Conservation (phyloP, 2,797 vertebrate genomes). For the Momotus momota region DNA sequence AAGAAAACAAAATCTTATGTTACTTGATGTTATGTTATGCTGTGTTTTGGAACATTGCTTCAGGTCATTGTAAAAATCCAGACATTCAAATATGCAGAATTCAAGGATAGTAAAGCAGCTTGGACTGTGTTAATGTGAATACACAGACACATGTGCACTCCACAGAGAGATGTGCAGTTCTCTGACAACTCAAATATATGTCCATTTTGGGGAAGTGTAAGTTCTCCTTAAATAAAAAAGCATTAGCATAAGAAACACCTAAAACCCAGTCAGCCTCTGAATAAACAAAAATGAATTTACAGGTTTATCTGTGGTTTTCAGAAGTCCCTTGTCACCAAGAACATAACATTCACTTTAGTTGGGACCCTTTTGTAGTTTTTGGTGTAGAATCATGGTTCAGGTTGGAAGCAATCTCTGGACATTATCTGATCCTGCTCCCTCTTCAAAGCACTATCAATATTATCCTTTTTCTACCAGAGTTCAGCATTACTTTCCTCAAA, state of each 20-base stretch:
- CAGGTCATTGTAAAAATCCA: background rate
- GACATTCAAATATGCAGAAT: background rate
- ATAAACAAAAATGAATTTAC: background rate
- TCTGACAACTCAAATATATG: background rate
- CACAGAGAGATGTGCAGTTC: background rate
- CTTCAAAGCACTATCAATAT: background rate
- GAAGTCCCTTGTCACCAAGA: background rate
- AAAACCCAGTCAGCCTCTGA: background rate
- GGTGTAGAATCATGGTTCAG: background rate
- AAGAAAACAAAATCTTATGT: background rate
- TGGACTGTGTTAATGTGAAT: background rate
- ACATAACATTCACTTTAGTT: background rate
- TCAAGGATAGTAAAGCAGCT: background rate
- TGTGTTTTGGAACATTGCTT: background rate
- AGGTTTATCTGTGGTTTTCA: background rate
- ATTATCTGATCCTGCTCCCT: background rate
- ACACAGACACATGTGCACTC: fast-evolving
- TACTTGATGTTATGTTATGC: fast-evolving
- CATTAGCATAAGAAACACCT: background rate
- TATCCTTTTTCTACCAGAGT: background rate
- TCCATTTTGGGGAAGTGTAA: background rate
- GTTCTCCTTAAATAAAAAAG: background rate
- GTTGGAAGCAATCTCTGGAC: background rate
- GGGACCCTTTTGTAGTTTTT: background rate
- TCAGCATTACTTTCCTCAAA: background rate